These are phyloP conservation scores for Pheosia gnoma DNA, from an alignment of 2,888 invertebrate species.

Conservation along the genomic window DNA sequence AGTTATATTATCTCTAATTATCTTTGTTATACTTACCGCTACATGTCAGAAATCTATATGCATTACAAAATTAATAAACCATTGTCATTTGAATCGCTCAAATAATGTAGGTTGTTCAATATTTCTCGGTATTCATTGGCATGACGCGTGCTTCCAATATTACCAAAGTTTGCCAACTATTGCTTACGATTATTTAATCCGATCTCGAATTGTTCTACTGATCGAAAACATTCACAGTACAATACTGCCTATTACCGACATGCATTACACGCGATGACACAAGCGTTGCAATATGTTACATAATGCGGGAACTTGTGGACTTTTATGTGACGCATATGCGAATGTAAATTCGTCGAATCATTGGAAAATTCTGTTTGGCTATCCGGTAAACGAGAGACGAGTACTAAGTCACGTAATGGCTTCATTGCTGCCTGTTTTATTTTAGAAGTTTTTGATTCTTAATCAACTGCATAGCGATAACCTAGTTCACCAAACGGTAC, in stretches of 20 bases:
- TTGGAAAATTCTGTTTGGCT: neutral
- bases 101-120: neutral
- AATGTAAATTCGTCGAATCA: constrained; percentile 10
- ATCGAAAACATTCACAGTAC: neutral
- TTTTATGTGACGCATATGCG: constrained; percentile 22
- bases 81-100: neutral
- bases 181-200: neutral
- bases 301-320: constrained; percentile 15
- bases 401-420: neutral
- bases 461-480: too few relatives aligned
- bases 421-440: neutral
- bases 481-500: too few relatives aligned
- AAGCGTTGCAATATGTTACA: constrained; percentile 13
- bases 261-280: neutral
- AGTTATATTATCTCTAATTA: too few relatives aligned
- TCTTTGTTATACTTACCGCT: too few relatives aligned
- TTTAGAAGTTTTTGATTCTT: too few relatives aligned
- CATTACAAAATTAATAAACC: neutral
- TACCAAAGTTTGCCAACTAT: neutral
- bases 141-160: neutral
- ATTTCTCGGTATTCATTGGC: neutral
- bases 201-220: neutral
- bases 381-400: neutral
- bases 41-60: too few relatives aligned
- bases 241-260: neutral